Percentiles rank a stretch among this genome's conserved stretches.
These are phyloP conservation scores for Dermatophagoides farinae DNA, from an alignment of 1,140 invertebrate species.

Conservation along the genomic window DNA sequence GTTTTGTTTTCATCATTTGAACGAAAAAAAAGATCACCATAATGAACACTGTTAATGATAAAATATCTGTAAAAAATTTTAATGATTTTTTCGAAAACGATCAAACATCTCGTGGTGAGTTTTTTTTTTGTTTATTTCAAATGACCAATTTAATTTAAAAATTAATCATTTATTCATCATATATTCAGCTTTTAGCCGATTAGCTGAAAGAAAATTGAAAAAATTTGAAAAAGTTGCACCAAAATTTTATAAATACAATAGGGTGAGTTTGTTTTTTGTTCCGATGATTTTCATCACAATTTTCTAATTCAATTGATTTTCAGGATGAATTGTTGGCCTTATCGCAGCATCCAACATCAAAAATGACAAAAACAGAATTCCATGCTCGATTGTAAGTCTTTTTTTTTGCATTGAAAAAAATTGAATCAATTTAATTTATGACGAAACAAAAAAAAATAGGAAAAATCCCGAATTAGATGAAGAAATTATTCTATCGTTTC, in stretches of 20 bases:
- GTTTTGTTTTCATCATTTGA: not conserved
- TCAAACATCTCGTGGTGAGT: not conserved
- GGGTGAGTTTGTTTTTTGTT: not conserved
- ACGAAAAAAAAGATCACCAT: not conserved
- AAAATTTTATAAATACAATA: not conserved
- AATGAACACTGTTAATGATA: not conserved
- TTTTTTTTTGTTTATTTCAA: not conserved
- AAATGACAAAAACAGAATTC: not conserved
- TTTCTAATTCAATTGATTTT: not conserved
- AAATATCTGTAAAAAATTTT: not conserved
- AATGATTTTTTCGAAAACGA: constrained; percentile 3
- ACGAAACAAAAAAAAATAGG: too few relatives aligned
- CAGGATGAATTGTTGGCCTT: not conserved
- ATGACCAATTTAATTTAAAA: not conserved
- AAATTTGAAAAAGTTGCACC: not conserved
- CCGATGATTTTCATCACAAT: not conserved
- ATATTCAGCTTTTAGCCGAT: not conserved
- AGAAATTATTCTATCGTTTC: not conserved
- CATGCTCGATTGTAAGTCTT: not conserved
- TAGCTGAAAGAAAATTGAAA: not conserved
- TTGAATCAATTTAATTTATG: not conserved
- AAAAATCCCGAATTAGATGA: not conserved
- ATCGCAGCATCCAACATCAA: not conserved
- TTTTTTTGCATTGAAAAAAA: not conserved
- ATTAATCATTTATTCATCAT: not conserved